Evolutionary conservation across 1,140 invertebrate species (phyloP).

Genomic region (Latrodectus geometricus): DNA sequence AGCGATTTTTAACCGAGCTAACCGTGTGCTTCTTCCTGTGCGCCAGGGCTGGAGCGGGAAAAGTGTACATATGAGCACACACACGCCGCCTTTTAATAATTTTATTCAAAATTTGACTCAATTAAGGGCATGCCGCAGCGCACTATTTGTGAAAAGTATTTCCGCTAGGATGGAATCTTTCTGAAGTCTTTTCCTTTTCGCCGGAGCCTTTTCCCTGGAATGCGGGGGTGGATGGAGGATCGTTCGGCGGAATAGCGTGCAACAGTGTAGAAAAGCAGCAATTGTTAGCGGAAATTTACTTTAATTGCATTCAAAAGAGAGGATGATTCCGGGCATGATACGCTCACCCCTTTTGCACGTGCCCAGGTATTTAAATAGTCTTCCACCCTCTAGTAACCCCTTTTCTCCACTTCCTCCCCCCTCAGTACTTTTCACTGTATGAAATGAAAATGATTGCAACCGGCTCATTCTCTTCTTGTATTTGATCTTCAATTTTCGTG

Average conservation of each 20-base stretch:
- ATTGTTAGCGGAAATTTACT: constrained; percentile 36
- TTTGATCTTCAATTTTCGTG: constrained; percentile 26
- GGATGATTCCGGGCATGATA: not conserved
- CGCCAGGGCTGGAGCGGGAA: not conserved
- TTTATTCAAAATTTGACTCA: constrained; percentile 54
- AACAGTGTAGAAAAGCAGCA: constrained; percentile 6
- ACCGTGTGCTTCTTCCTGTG: not conserved
- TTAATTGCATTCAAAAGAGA: constrained; percentile 30
- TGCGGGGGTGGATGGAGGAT: not conserved
- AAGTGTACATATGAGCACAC: not conserved
- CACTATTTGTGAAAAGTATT: not conserved
- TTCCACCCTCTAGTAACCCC: not conserved
- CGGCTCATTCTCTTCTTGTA: not conserved
- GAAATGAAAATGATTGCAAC: not conserved
- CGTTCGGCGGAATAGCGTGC: constrained; percentile 1
- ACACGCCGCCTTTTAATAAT: constrained; percentile 1
- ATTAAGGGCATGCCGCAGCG: not conserved
- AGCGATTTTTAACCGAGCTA: not conserved
- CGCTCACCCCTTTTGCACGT: not conserved
- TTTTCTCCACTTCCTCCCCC: not conserved
- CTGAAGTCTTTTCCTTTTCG: not conserved
- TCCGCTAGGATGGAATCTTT: not conserved
- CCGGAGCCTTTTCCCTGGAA: not conserved
- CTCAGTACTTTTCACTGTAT: not conserved
- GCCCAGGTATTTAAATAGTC: constrained; percentile 1